These are phyloP conservation scores for Pygmarrhopalites habei DNA, from an alignment of 1,140 invertebrate species.

Conservation along the genomic window DNA sequence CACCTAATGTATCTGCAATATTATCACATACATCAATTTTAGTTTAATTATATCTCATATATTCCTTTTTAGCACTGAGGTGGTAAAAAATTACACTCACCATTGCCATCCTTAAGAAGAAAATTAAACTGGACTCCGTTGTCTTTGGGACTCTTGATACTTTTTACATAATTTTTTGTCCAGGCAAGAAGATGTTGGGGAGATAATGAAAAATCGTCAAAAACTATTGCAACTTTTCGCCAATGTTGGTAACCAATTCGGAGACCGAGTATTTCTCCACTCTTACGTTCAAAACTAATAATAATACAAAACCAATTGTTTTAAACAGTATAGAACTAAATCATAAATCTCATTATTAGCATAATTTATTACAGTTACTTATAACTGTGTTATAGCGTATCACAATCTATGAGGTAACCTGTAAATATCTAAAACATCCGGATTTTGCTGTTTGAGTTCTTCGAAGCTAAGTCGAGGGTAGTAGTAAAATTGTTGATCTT, in stretches of 20 bases:
- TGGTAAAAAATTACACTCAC: constrained; percentile 21
- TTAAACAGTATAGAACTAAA: background rate
- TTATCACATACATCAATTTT: too few relatives aligned
- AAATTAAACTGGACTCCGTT: constrained; percentile 26
- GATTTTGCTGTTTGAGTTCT: constrained; percentile 19
- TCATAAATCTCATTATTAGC: background rate
- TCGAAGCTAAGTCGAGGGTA: constrained; percentile 29
- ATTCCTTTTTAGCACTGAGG: background rate
- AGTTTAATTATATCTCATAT: background rate
- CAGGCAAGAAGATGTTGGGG: constrained; percentile 17
- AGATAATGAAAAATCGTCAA: constrained; percentile 23
- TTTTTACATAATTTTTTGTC: constrained; percentile 18
- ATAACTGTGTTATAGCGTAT: background rate
- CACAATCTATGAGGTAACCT: constrained; percentile 17
- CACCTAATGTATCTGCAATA: constrained; percentile 2
- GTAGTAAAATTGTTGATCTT: constrained; percentile 25
- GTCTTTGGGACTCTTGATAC: constrained; percentile 1
- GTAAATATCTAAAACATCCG: constrained; percentile 27
- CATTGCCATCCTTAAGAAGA: constrained; percentile 37
- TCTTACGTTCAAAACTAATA: constrained; percentile 24
- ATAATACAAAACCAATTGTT: background rate
- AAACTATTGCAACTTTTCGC: constrained; percentile 31
- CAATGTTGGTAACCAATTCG: constrained; percentile 30
- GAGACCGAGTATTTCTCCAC: constrained; percentile 32
- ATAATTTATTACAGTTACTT: background rate